Evolutionary conservation across 2,888 invertebrate genomes (phyloP).

Genomic region (Leucania comma): DNA sequence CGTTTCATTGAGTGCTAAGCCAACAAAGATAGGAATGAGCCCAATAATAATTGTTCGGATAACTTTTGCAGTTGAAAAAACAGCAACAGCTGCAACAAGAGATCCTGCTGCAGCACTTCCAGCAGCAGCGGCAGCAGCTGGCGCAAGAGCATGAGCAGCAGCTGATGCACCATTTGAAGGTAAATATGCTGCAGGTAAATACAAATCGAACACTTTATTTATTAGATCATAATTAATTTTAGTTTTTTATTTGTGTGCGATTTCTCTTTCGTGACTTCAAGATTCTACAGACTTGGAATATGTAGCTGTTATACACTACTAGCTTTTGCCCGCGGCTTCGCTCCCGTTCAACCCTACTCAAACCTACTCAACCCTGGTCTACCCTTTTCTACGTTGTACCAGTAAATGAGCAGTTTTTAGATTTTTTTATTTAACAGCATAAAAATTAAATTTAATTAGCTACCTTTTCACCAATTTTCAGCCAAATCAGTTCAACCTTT

Average conservation of each 20-base stretch:
- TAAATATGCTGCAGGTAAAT: constrained; percentile 75
- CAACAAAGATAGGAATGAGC: neutral
- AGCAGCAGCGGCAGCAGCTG: constrained; percentile 97
- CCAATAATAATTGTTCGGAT: constrained; percentile 27
- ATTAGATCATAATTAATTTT: constrained; percentile 51
- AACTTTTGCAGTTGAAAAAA: constrained; percentile 95
- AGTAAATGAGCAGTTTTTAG: too few species aligned
- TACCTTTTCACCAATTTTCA: too few species aligned
- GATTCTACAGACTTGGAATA: neutral
- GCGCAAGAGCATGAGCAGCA: constrained; percentile 97
- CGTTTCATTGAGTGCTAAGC: constrained; percentile 36
- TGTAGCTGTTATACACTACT: constrained; percentile 7
- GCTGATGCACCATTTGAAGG: constrained; percentile 96
- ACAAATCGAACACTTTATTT: constrained; percentile 57
- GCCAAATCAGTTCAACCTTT: too few species aligned
- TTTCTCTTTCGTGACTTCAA: constrained; percentile 28
- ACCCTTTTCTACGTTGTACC: too few species aligned
- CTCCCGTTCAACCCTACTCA: too few species aligned
- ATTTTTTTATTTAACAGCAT: too few species aligned
- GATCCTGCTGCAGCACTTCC: constrained; percentile 97
- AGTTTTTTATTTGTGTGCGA: constrained; percentile 36
- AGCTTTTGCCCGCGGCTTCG: too few species aligned
- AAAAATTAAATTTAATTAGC: too few species aligned
- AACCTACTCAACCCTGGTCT: too few species aligned
- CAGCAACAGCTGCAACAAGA: constrained; percentile 98